A percentile compares a stretch with the other conserved stretches of the same genome.
These are phyloP conservation scores for Drosophila sechellia DNA, from an alignment of 1,140 invertebrate genomes.

Conservation along the genomic window DNA sequence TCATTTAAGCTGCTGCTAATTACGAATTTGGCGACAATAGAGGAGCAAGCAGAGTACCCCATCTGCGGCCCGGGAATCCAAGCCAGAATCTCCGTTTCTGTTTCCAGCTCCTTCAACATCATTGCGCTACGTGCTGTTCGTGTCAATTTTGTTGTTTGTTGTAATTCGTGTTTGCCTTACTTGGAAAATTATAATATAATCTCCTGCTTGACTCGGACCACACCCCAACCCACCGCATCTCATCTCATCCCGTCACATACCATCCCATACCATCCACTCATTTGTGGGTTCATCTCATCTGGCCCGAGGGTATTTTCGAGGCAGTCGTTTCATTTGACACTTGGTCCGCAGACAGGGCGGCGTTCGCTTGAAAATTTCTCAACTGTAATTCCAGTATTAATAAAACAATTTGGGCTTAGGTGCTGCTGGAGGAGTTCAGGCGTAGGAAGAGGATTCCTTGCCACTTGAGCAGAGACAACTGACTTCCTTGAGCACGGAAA, in stretches of 20 bases:
- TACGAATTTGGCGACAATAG: slow-evolving; percentile 77
- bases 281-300: slow-evolving; percentile 21
- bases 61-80: slow-evolving; percentile 26
- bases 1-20: slow-evolving; percentile 65
- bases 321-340: slow-evolving; percentile 51
- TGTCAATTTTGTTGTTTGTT: slow-evolving; percentile 77
- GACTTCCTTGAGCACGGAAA: slow-evolving; percentile 30
- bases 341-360: slow-evolving; percentile 37
- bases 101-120: slow-evolving; percentile 48
- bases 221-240: neutral
- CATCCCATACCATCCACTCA: neutral
- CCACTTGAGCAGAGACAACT: slow-evolving; percentile 32
- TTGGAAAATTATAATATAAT: slow-evolving; percentile 82
- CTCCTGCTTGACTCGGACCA: slow-evolving; percentile 33
- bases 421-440: slow-evolving; percentile 9
- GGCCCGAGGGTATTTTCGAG: slow-evolving; percentile 20
- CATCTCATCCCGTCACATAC: neutral
- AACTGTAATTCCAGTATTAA: slow-evolving; percentile 43
- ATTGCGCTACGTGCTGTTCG: slow-evolving; percentile 77
- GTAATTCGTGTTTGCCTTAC: slow-evolving; percentile 73
- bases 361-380: slow-evolving; percentile 38
- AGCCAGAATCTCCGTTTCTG: slow-evolving; percentile 16
- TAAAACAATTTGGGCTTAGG: slow-evolving; percentile 43
- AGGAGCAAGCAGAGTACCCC: slow-evolving; percentile 3
- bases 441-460: slow-evolving; percentile 15